These are phyloP conservation scores for Lophura swinhoii DNA, from an alignment of 2,797 vertebrate species.

Conservation along the genomic window DNA sequence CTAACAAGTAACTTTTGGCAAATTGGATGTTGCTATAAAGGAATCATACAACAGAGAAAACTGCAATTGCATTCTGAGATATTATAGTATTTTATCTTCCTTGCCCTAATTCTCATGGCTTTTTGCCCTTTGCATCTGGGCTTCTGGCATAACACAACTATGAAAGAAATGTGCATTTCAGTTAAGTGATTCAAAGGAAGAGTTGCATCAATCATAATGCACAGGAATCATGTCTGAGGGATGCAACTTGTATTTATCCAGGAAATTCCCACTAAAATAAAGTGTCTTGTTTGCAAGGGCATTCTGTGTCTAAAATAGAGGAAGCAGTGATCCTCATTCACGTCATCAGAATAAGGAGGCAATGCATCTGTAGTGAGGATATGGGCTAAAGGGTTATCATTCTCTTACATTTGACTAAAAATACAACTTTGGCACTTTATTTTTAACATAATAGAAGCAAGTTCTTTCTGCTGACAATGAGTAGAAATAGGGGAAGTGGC, in stretches of 20 bases:
- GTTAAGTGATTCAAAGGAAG: slow-evolving; percentile 13
- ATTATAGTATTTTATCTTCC: slow-evolving; percentile 25
- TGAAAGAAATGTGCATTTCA: slow-evolving; percentile 36
- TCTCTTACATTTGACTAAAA: slow-evolving; percentile 38
- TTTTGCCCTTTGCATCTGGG: slow-evolving; percentile 31
- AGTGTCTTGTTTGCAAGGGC: slow-evolving; percentile 8
- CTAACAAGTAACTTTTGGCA: not conserved
- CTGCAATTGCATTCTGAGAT: slow-evolving; percentile 15
- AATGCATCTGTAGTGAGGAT: slow-evolving; percentile 6
- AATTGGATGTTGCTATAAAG: not conserved
- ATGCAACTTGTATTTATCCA: slow-evolving; percentile 15
- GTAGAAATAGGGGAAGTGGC: slow-evolving; percentile 32
- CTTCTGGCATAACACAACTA: slow-evolving; percentile 7
- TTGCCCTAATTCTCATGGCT: slow-evolving; percentile 38
- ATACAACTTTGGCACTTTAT: not conserved
- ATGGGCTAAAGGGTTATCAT: slow-evolving; percentile 37
- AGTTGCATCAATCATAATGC: not conserved
- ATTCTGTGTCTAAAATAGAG: slow-evolving; percentile 25
- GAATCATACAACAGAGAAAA: not conserved
- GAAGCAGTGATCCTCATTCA: slow-evolving; percentile 4
- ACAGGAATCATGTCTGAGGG: slow-evolving; percentile 14
- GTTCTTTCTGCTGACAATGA: slow-evolving; percentile 33
- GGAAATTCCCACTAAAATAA: slow-evolving; percentile 53
- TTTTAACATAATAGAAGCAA: slow-evolving; percentile 45
- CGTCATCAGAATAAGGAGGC: not conserved